Base-by-base conservation (phyloP, 2,113 vertebrate species). In the Entelurus aequoreus region DNA sequence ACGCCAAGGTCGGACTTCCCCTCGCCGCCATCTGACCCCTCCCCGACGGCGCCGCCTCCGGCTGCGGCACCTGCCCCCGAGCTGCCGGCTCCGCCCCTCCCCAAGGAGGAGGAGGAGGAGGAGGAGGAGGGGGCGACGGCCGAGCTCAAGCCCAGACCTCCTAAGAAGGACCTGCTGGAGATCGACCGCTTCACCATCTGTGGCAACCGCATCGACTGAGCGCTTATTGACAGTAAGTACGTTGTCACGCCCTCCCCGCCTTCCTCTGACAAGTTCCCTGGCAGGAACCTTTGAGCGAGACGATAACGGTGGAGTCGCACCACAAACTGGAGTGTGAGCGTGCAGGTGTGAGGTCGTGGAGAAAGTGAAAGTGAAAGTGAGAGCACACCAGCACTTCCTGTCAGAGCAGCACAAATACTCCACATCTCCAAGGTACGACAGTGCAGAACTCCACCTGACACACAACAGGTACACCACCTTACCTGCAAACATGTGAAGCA, bases 111-210 rank as follows among this genome's bases (percentile, higher is more conserved):
- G 68, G 93, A 93, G 71, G 91, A 84, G 60, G 82, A 88, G 48
- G 78, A 19, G 1, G 91, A 87, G 21, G 86, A 44, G 42, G 42
- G 10, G 42, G 38, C 1, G 38, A 1, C 38, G 38, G 72, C 75
- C 1, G 93, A 94, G 55, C 79, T 91, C 52, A 94, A 94, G 81
- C 93, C 90, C 75, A 90, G 89, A 84, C 87, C 92, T 72, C 84
- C 89, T 51, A 95, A 96, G 62, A 94, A 95, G 82, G 95, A 98
- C 76, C 90, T 98, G 81, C 66, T 98, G 83, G 95, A 98, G 81
- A 94, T 99, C 76, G 96, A 99, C 90, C 94, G 95, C 82, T 99
- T 98, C 88, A 99, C 94, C 16, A 95, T 98, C 80, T 97, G 94
- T 52, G 96, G 95, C 54, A 98, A 96, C 88, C 92, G 94, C 60